These are phyloP conservation scores for Cryptophagus acutangulus DNA, from an alignment of 2,888 invertebrate species.

Conservation along the genomic window DNA sequence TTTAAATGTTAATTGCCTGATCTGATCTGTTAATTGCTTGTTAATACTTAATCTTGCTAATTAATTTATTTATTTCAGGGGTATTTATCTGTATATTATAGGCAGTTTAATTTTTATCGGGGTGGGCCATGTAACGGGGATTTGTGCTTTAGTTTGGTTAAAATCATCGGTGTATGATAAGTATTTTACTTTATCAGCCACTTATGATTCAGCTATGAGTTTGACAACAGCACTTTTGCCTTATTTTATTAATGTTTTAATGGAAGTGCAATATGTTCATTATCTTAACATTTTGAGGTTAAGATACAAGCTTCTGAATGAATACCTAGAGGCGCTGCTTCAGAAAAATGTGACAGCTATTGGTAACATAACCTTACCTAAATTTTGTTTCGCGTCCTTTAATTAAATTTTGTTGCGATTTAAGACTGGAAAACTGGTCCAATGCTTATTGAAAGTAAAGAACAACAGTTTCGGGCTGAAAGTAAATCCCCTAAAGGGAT, in stretches of 20 bases:
- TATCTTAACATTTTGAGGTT: slow-evolving; percentile 27
- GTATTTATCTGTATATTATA: neutral
- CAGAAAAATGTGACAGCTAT: slow-evolving; percentile 22
- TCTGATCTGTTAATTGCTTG: too few relatives aligned
- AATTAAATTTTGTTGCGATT: too few relatives aligned
- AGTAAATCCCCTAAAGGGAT: slow-evolving; percentile 18
- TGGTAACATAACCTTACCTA: too few relatives aligned
- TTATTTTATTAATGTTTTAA: slow-evolving; percentile 23
- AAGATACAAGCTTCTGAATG: slow-evolving; percentile 29
- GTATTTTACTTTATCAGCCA: neutral
- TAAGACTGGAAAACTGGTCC: slow-evolving; percentile 3
- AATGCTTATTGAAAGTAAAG: neutral
- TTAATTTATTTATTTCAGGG: slow-evolving; percentile 1
- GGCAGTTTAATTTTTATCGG: neutral
- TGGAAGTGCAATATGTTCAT: slow-evolving; percentile 32
- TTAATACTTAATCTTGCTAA: neutral
- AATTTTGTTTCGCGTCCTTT: too few relatives aligned
- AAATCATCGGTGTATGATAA: too few relatives aligned
- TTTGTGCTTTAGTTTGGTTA: neutral
- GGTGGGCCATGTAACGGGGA: neutral
- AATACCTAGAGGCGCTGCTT: slow-evolving; percentile 28
- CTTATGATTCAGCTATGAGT: neutral
- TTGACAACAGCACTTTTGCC: slow-evolving; percentile 12
- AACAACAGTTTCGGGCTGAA: neutral
- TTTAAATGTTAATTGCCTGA: too few relatives aligned